Conservation (phyloP, 2,888 invertebrate species). For the Meteorus colon region DNA sequence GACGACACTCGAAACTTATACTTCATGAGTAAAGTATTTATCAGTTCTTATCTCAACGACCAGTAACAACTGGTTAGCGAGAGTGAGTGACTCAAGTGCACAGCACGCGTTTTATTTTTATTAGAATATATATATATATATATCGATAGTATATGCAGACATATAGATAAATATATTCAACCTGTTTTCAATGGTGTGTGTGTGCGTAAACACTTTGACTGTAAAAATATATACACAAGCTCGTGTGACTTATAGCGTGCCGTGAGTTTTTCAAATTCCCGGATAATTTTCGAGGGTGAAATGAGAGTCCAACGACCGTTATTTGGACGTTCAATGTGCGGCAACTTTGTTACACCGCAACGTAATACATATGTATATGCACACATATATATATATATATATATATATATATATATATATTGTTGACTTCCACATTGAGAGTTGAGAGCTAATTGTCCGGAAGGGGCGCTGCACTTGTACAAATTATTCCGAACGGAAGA, state of each 20-base stretch:
- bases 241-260: conserved; percentile 24
- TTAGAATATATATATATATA: conserved; percentile 21
- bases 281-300: conserved; percentile 45
- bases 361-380: not conserved
- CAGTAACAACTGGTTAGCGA: conserved; percentile 47
- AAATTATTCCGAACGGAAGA: conserved; percentile 57
- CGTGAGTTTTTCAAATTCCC: conserved; percentile 47
- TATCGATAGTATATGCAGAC: not conserved
- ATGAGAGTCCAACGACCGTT: conserved; percentile 36
- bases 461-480: conserved; percentile 39
- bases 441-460: conserved; percentile 36
- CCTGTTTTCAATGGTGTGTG: conserved; percentile 26
- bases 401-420: not conserved
- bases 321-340: conserved; percentile 55
- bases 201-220: conserved; percentile 4
- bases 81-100: conserved; percentile 33
- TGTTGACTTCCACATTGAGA: not conserved
- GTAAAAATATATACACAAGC: not conserved
- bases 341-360: conserved; percentile 49
- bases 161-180: not conserved
- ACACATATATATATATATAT: not conserved
- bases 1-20: not conserved
- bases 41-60: conserved; percentile 43
- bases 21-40: not conserved
- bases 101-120: conserved; percentile 9